A percentile compares a stretch with the other conserved stretches of the same genome.
Evolutionary conservation across 2,888 invertebrate species (phyloP).

Genomic region (Caenorhabditis sp.): DNA sequence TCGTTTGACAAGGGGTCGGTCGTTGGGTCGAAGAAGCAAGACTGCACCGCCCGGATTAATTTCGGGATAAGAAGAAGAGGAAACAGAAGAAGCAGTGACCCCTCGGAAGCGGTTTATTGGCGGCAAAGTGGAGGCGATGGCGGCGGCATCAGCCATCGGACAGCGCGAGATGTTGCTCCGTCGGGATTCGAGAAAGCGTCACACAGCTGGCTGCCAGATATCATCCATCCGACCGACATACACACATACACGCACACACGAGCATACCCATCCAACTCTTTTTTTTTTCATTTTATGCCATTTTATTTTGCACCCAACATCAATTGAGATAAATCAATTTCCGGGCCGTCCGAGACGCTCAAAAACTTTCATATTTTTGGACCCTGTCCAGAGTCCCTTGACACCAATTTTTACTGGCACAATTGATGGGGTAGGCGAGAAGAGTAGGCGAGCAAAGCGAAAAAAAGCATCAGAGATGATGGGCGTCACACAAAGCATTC

Average conservation of each 20-base stretch:
- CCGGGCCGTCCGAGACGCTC: too few species aligned
- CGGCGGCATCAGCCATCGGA: too few species aligned
- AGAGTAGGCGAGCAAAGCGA: neutral
- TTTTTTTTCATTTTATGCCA: too few species aligned
- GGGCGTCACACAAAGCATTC: neutral
- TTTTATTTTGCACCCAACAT: slow-evolving; percentile 55
- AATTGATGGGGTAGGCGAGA: slow-evolving; percentile 26
- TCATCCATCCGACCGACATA: slow-evolving; percentile 3
- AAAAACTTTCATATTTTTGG: slow-evolving; percentile 54
- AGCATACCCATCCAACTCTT: slow-evolving; percentile 32
- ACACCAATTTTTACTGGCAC: slow-evolving; percentile 51
- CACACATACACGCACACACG: too few species aligned
- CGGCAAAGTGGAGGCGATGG: neutral
- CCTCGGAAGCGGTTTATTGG: slow-evolving; percentile 14
- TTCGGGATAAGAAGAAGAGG: slow-evolving; percentile 10
- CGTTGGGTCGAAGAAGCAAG: too few species aligned
- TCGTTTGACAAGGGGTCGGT: slow-evolving; percentile 25
- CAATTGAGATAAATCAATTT: slow-evolving; percentile 62
- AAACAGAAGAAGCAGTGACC: neutral
- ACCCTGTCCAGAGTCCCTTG: slow-evolving; percentile 38
- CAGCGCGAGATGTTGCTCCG: slow-evolving; percentile 1
- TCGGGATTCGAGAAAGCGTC: slow-evolving; percentile 18
- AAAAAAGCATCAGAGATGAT: slow-evolving; percentile 32
- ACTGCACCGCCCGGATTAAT: slow-evolving; percentile 13
- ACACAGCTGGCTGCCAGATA: slow-evolving; percentile 31